Conservation (phyloP, 2,113 vertebrate genomes). For the Gymnarchus niloticus region DNA sequence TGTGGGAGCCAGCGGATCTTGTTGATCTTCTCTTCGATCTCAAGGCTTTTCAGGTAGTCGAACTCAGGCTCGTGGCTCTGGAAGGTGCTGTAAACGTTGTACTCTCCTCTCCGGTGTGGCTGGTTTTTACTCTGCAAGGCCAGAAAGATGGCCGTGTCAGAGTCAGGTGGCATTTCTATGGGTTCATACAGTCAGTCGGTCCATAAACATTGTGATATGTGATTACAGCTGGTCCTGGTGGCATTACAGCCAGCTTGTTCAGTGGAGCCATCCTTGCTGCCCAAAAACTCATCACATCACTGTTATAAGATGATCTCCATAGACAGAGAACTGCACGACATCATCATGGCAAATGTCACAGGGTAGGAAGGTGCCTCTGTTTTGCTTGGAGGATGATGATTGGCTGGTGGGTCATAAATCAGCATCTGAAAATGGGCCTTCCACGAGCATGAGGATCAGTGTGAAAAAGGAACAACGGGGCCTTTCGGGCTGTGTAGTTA, state of each 20-base stretch:
- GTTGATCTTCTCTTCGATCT: slow-evolving; percentile 98
- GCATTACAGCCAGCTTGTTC: background rate
- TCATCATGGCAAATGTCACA: background rate
- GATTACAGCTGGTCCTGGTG: background rate
- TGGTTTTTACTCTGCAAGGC: slow-evolving; percentile 83
- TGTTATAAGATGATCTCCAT: background rate
- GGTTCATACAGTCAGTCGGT: background rate
- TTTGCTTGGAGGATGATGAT: background rate
- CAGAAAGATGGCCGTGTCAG: background rate
- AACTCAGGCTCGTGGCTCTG: slow-evolving; percentile 97
- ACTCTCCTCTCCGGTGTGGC: slow-evolving; percentile 87
- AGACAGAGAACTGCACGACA: background rate
- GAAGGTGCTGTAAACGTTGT: slow-evolving; percentile 99
- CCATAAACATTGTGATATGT: background rate
- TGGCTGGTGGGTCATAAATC: background rate
- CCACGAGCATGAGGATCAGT: background rate
- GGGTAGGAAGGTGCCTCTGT: background rate
- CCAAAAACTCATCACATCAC: background rate
- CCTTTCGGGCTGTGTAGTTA: background rate
- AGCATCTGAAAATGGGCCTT: slow-evolving; percentile 4
- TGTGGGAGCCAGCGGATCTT: slow-evolving; percentile 97
- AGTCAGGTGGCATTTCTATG: background rate
- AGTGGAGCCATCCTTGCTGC: background rate
- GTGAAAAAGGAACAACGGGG: background rate
- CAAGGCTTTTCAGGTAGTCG: slow-evolving; percentile 96